These are phyloP conservation scores for Melanaphis sacchari DNA, from an alignment of 1,140 invertebrate species.

Conservation along the genomic window DNA sequence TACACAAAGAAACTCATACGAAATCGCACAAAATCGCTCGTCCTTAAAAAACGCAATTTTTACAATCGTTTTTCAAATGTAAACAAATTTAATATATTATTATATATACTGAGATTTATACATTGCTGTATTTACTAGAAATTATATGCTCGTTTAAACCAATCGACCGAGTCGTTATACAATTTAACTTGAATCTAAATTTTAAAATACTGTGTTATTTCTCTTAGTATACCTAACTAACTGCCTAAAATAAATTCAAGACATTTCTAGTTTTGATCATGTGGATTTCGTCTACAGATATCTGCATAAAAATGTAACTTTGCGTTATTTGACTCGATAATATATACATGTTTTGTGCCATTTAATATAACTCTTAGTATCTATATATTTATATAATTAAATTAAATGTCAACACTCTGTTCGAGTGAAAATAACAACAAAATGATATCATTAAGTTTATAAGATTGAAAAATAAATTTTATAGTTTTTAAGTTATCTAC, in stretches of 20 bases:
- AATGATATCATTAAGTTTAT: background rate
- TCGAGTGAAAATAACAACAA: background rate
- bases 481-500: background rate
- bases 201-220: background rate
- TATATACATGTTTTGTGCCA: too few species aligned
- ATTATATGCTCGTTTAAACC: constrained; percentile 13
- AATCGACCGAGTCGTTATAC: background rate
- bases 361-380: too few species aligned
- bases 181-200: background rate
- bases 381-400: background rate
- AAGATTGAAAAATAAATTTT: background rate
- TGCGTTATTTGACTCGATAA: background rate
- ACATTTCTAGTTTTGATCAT: background rate
- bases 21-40: background rate
- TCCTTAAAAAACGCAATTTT: background rate
- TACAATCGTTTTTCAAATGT: background rate
- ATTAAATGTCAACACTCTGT: background rate
- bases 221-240: background rate
- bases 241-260: background rate
- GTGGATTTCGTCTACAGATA: background rate
- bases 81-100: constrained; percentile 23
- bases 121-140: background rate
- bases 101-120: background rate
- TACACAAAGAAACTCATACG: background rate
- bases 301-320: background rate